Base-by-base conservation (phyloP, 2,888 invertebrate species). In the Scaptomyza cyrtandrae region DNA sequence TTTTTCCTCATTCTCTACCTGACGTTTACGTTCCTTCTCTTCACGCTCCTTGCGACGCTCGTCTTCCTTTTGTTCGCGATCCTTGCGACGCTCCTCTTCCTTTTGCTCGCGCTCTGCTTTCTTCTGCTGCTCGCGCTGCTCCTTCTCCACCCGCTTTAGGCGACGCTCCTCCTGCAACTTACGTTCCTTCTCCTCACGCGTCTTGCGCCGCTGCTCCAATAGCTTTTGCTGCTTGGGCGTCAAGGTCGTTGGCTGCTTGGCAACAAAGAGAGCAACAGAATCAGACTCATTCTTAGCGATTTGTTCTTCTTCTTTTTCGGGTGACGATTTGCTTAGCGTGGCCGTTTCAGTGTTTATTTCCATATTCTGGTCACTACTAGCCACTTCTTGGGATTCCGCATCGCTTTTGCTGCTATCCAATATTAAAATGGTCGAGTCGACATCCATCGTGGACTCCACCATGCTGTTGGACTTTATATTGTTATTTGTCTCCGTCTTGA, bases 31-130 rank as follows among this genome's bases (percentile, higher is more conserved):
- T 37, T 90, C 90, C 45, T 89, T 90, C 29, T 92, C 90, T 88
- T 89, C 78, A 71, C 90, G 91, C 77, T 88, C 92, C 24, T 91
- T 87, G 78, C 92, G 85, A 62, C 90, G 77, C 65, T 91, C 93
- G 65, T 93, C 93, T 78, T 93, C 93, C 57, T 91, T 92, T 66
- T 93, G 93, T 75, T 93, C 92, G 55, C 92, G 92, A 66, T 93
- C 93, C 60, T 84, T 87, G 83, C 92, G 83, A 29, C 92, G 83
- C 78, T 92, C 93, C 58, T 93, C 93, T 80, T 93, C 93, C 62
- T 91, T 92, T 66, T 92, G 92, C 66, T 93, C 92, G 61, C 92
- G 93, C 57, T 93, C 93, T 14, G 75, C 72, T 49, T 89, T 90
- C 60, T 70, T 84, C 9, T 76, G 85, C 56, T 87, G 84, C 48